Evolutionary conservation across 2,888 invertebrate genomes (phyloP).

Genomic region (Iselma pallidipennis): DNA sequence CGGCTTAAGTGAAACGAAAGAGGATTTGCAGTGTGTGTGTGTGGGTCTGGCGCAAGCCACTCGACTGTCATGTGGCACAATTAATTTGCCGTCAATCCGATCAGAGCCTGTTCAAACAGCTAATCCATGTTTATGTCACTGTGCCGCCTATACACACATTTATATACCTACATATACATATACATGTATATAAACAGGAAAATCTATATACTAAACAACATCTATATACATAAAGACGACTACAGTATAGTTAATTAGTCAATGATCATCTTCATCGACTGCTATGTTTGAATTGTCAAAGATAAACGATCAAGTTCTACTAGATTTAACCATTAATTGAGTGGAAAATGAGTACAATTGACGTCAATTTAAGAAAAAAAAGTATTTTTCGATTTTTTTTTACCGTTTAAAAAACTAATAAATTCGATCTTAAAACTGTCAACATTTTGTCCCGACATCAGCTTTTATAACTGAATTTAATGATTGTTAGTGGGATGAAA

Average conservation of each 20-base stretch:
- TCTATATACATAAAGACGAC: conserved; percentile 25
- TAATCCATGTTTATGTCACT: conserved; percentile 53
- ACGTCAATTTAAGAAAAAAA: too few relatives aligned
- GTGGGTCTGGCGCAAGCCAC: conserved; percentile 44
- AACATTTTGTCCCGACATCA: neutral
- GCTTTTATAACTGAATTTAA: conserved; percentile 19
- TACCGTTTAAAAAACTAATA: too few relatives aligned
- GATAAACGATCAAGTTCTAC: neutral
- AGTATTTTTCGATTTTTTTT: too few relatives aligned
- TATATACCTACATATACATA: conserved; percentile 25
- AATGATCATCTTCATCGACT: conserved; percentile 5
- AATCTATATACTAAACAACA: neutral
- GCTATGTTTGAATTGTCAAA: neutral
- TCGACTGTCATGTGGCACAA: conserved; percentile 52
- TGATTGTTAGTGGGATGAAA: conserved; percentile 19
- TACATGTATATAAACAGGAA: too few relatives aligned
- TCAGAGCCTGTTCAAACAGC: conserved; percentile 52
- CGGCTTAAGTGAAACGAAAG: conserved; percentile 52
- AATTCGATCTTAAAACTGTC: neutral
- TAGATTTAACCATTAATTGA: neutral
- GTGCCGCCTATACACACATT: conserved; percentile 25
- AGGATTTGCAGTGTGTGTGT: conserved; percentile 47
- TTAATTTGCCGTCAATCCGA: conserved; percentile 55
- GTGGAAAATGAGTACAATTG: neutral
- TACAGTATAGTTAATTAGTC: conserved; percentile 43